phyloP scores from a whole-genome alignment of 2,797 vertebrate species.

The Champsocephalus esox region DNA sequence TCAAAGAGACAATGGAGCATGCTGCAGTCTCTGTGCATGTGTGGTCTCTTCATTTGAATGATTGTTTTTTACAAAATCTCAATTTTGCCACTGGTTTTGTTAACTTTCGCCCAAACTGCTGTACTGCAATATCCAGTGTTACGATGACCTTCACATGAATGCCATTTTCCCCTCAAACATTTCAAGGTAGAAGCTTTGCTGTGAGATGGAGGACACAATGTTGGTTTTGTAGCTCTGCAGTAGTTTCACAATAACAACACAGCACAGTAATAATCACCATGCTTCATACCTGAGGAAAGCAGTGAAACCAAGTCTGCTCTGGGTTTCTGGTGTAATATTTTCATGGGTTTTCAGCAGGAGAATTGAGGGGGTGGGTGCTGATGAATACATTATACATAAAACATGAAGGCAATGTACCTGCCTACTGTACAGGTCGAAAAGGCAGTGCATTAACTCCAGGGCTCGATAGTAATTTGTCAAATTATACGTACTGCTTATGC shows the following conservation, averaged over 20 bases:
- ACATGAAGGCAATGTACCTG: conserved; percentile 67
- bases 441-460: conserved; percentile 45
- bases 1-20: conserved; percentile 31
- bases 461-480: conserved; percentile 63
- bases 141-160: conserved; percentile 61
- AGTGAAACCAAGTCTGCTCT: conserved; percentile 35
- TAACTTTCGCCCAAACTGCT: conserved; percentile 23
- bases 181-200: conserved; percentile 43
- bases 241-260: conserved; percentile 48
- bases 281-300: conserved; percentile 24
- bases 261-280: conserved; percentile 44
- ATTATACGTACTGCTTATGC: conserved; percentile 58
- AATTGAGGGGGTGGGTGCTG: conserved; percentile 42
- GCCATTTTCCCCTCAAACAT: conserved; percentile 34
- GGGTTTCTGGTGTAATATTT: conserved; percentile 46
- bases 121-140: conserved; percentile 8
- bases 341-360: conserved; percentile 47
- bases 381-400: conserved; percentile 74
- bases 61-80: neutral
- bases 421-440: conserved; percentile 55
- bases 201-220: conserved; percentile 22
- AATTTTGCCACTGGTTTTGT: conserved; percentile 1
- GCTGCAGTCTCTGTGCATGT: conserved; percentile 10
- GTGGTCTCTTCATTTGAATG: neutral
- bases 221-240: conserved; percentile 29